These are phyloP conservation scores for Crambe crambe DNA, from an alignment of 37 sponge, comb jelly and placozoan genomes.

Conservation along the genomic window DNA sequence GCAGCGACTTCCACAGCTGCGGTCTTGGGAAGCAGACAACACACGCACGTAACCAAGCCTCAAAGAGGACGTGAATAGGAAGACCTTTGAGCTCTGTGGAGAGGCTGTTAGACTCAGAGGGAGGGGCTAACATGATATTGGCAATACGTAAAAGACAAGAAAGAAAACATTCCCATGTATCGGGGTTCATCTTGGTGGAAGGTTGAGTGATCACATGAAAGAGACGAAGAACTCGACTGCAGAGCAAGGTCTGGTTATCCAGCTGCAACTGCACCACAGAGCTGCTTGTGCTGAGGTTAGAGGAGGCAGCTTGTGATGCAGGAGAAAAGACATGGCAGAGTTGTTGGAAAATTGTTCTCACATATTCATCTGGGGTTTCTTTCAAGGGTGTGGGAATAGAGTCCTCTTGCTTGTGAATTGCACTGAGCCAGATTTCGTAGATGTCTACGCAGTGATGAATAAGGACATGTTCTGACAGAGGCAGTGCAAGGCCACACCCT, in stretches of 20 bases:
- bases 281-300: background rate
- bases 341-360: slow-evolving; percentile 60
- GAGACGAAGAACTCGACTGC: slow-evolving; percentile 53
- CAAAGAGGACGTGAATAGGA: slow-evolving; percentile 66
- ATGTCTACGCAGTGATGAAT: slow-evolving; percentile 56
- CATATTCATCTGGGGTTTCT: slow-evolving; percentile 56
- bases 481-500: slow-evolving; percentile 75
- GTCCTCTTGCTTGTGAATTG: slow-evolving; percentile 24
- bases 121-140: slow-evolving; percentile 66
- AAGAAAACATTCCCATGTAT: slow-evolving; percentile 62
- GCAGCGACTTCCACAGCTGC: slow-evolving; percentile 79
- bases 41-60: slow-evolving; percentile 75
- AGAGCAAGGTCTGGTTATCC: slow-evolving; percentile 54
- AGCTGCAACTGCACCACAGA: background rate
- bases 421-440: slow-evolving; percentile 74
- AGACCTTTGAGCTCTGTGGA: slow-evolving; percentile 45
- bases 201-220: slow-evolving; percentile 20
- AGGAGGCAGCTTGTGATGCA: background rate
- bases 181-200: slow-evolving; percentile 16
- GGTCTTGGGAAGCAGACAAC: slow-evolving; percentile 69
- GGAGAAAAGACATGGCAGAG: slow-evolving; percentile 47
- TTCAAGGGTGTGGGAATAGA: slow-evolving; percentile 59
- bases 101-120: slow-evolving; percentile 44
- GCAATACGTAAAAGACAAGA: slow-evolving; percentile 48
- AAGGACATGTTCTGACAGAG: slow-evolving; percentile 53